These are phyloP conservation scores for Garra rufa DNA, from an alignment of 2,113 vertebrate species.

Conservation along the genomic window DNA sequence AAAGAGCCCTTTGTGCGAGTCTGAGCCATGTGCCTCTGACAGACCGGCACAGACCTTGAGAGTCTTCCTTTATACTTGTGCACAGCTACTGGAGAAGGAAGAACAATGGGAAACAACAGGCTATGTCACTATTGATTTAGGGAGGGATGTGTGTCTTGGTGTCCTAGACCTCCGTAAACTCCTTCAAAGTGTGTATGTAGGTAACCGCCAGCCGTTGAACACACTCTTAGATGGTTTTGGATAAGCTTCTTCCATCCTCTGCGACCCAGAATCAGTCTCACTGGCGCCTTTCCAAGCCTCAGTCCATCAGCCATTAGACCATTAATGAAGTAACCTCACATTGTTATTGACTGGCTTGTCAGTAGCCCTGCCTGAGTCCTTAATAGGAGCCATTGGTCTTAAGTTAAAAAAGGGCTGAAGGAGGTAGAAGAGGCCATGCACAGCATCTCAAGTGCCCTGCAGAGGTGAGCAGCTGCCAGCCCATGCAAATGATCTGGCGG, in stretches of 20 bases:
- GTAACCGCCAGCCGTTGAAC: constrained; percentile 14
- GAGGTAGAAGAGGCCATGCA: constrained; percentile 84
- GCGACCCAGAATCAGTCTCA: constrained; percentile 36
- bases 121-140: constrained; percentile 46
- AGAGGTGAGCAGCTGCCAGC: constrained; percentile 85
- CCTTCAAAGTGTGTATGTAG: constrained; percentile 16
- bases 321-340: constrained; percentile 99
- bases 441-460: constrained; percentile 88
- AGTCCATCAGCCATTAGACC: constrained; percentile 93
- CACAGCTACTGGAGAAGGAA: constrained; percentile 37
- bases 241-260: constrained; percentile 58
- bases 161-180: constrained; percentile 41
- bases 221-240: constrained; percentile 14
- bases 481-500: constrained; percentile 86
- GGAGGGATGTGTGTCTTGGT: constrained; percentile 34
- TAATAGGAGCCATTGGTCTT: constrained; percentile 99
- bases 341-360: constrained; percentile 99
- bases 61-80: constrained; percentile 43
- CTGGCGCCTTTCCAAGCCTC: constrained; percentile 73
- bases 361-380: constrained; percentile 92
- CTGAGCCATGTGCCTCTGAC: constrained; percentile 49
- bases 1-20: constrained; percentile 39
- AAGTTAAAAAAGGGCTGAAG: constrained; percentile 94
- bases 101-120: constrained; percentile 41
- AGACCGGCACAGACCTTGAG: constrained; percentile 24